Base-by-base conservation (phyloP, 2,113 vertebrate genomes). In the Pycnonotus jocosus region DNA sequence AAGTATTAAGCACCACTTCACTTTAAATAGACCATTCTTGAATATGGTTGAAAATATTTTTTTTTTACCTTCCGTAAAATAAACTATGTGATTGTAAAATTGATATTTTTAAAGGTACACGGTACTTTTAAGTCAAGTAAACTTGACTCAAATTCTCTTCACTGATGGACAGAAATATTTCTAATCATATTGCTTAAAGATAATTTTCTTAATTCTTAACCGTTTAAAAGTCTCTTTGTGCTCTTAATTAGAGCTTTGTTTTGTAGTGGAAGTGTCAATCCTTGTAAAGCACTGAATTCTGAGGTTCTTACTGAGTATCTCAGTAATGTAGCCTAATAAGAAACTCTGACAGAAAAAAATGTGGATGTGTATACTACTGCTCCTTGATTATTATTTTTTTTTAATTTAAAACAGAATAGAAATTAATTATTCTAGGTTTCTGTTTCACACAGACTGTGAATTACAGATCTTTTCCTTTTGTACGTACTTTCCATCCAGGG, bases 31-130 rank as follows among this genome's bases (percentile, higher is more conserved):
- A 20, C 21, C 1, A 22, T 17, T 69, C 3, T 47, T 66, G 11
- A 7, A 68, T 48, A 7, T 22, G 2, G 21, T 7, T 60, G 22
- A 28, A 56, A 80, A 33, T 35, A 0, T 3, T 10, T 4, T 38
- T 56, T 51, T 73, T 51, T 88, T 54, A 14, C 7, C 8, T 48
- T 40, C 50, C 15, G 20, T 19, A 50, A 73, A 44, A 33, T 16
- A 14, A 40, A 45, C 21, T 70, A 27, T 5, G 13, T 66, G 5
- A 24, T 24, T 88, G 5, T 10, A 61, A 85, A 84, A 50, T n/a
- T n/a, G 1, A 0, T 37, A 60, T 47, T 54, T 0, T 45, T 47
- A 11, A 37, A 61, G 22, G 37, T 47, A 65, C 9, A 4, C 58
- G 27, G 42, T 58, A 42, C 1, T 35, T 84, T 68, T 35, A 19